A percentile compares a stretch with the other conserved stretches of the same genome.
phyloP scores from a whole-genome alignment of 1,140 invertebrate species.

The Drosophila arizonae region DNA sequence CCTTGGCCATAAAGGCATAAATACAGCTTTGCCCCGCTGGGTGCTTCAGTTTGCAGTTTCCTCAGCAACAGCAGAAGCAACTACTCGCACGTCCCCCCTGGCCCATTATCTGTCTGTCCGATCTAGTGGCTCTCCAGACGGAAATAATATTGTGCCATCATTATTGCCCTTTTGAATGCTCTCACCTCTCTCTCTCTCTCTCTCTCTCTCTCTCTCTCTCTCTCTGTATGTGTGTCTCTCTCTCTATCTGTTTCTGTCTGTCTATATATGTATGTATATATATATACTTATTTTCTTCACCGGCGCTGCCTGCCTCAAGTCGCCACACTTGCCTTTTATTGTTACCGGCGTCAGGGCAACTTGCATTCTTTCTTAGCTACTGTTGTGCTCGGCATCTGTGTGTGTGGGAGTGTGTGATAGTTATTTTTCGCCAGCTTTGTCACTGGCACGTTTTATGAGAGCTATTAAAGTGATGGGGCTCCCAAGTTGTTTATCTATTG shows the following conservation, averaged over 20 bases:
- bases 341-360: conserved; percentile 13
- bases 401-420: background rate
- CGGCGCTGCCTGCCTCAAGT: conserved; percentile 20
- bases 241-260: background rate
- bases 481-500: conserved; percentile 1
- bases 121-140: conserved; percentile 63
- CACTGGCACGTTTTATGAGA: conserved; percentile 64
- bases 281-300: background rate
- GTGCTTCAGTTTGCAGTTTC: conserved; percentile 45
- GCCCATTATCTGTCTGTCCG: background rate
- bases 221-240: background rate
- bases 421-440: conserved; percentile 48
- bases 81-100: background rate
- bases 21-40: conserved; percentile 36
- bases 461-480: conserved; percentile 57
- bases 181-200: background rate
- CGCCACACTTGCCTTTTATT: conserved; percentile 21
- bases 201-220: background rate
- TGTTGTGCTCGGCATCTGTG: conserved; percentile 19
- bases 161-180: conserved; percentile 57
- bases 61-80: background rate
- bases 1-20: conserved; percentile 64
- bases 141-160: conserved; percentile 70
- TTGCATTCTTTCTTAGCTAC: conserved; percentile 19
- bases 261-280: too few relatives aligned